phyloP scores from a whole-genome alignment of 2,888 invertebrate species.

The Falcaria lacertinaria region DNA sequence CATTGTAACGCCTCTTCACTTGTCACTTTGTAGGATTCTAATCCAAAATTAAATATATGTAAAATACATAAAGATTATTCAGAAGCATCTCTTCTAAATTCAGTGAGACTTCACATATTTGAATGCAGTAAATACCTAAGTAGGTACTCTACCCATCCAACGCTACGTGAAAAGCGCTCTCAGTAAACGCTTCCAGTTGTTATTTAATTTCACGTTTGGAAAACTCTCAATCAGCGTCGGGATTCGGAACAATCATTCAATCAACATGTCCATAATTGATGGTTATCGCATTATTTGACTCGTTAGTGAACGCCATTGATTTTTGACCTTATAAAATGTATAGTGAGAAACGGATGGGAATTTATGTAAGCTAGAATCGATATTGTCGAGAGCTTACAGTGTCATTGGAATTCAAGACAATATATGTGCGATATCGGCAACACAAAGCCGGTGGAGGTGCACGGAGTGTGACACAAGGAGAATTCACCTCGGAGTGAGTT shows the following conservation, averaged over 20 bases:
- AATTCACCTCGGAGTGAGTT: conserved; percentile 53
- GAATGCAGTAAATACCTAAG: not conserved
- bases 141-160: not conserved
- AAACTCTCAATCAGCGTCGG: conserved; percentile 50
- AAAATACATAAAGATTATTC: too few species aligned
- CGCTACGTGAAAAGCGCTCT: conserved; percentile 13
- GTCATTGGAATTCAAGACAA: not conserved
- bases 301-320: conserved; percentile 46
- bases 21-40: not conserved
- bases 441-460: conserved; percentile 24
- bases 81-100: not conserved
- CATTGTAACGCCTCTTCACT: not conserved
- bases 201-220: conserved; percentile 51
- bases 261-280: conserved; percentile 56
- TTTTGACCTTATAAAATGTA: conserved; percentile 30
- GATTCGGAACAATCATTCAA: conserved; percentile 52
- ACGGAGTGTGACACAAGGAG: conserved; percentile 54
- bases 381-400: not conserved
- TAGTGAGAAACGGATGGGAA: conserved; percentile 19
- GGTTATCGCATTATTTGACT: conserved; percentile 52
- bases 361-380: conserved; percentile 8
- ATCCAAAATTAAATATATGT: not conserved
- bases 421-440: not conserved
- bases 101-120: not conserved
- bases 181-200: conserved; percentile 37